Percentiles rank a stretch among this genome's conserved stretches.
Conservation (phyloP, 2,113 vertebrate species). For the Alethe diademata region DNA sequence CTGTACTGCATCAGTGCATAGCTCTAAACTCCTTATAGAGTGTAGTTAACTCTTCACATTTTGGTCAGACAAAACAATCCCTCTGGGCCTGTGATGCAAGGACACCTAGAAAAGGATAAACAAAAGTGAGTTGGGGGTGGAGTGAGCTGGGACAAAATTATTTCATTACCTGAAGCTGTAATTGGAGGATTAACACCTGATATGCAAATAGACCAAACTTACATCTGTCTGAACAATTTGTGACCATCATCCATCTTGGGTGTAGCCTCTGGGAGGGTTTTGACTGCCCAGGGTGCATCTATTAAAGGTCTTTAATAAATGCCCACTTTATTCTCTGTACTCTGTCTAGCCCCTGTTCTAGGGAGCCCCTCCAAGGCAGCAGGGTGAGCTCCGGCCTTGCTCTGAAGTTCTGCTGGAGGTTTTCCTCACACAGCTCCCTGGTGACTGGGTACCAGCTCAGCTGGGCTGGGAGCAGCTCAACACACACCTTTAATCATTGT, state of each 20-base stretch:
- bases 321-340: neutral
- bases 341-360: neutral
- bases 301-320: neutral
- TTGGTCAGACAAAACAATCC: neutral
- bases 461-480: neutral
- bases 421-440: neutral
- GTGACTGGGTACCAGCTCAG: neutral
- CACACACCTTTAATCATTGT: neutral
- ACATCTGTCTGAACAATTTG: accelerated
- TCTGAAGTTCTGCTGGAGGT: neutral
- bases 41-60: neutral
- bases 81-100: neutral
- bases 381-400: neutral
- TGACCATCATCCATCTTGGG: neutral
- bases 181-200: neutral
- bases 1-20: neutral
- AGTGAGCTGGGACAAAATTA: neutral
- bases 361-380: too few relatives aligned
- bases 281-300: neutral
- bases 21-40: neutral
- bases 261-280: neutral
- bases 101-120: neutral
- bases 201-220: neutral
- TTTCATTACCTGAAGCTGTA: neutral
- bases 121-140: neutral